A percentile compares a stretch with the other conserved stretches of the same genome.
phyloP scores from a whole-genome alignment of 2,888 invertebrate genomes.

The Brachyptera risi region DNA sequence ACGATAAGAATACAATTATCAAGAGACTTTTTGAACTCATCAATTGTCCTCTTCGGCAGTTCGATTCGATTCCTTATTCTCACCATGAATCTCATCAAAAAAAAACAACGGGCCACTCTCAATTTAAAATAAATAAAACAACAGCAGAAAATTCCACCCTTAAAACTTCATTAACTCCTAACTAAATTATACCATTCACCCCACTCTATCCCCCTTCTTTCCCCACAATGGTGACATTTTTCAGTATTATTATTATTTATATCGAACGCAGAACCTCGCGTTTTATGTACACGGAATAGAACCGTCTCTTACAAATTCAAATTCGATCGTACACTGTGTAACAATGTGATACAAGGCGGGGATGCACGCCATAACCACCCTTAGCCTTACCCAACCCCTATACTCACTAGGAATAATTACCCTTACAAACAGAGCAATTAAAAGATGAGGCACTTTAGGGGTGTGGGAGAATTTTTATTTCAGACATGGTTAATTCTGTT shows the following conservation, averaged over 20 bases:
- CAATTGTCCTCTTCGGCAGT: too few species aligned
- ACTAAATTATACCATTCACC: constrained; percentile 16
- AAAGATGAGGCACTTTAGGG: constrained; percentile 19
- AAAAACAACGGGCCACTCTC: too few species aligned
- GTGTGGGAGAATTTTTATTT: constrained; percentile 13
- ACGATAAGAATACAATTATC: too few species aligned
- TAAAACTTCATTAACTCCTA: constrained; percentile 17
- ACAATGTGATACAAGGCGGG: constrained; percentile 13
- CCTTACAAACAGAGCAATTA: constrained; percentile 20
- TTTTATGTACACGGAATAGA: constrained; percentile 3
- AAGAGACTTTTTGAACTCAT: too few species aligned
- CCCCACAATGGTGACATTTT: constrained; percentile 8
- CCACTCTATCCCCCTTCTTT: background rate
- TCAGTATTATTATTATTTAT: constrained; percentile 6
- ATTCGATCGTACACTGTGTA: constrained; percentile 20
- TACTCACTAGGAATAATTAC: constrained; percentile 13
- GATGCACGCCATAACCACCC: background rate
- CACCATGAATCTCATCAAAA: too few species aligned
- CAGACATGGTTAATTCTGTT: constrained; percentile 20
- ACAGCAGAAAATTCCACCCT: constrained; percentile 12
- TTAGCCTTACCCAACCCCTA: constrained; percentile 5
- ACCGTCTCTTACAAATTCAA: constrained; percentile 21
- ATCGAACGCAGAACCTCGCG: too few species aligned
- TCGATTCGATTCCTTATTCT: too few species aligned
- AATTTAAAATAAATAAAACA: too few species aligned